A percentile compares a stretch with the other conserved stretches of the same genome.
These are phyloP conservation scores for Clavelina lepadiformis DNA, from an alignment of 23 tunicate genomes.

Conservation along the genomic window DNA sequence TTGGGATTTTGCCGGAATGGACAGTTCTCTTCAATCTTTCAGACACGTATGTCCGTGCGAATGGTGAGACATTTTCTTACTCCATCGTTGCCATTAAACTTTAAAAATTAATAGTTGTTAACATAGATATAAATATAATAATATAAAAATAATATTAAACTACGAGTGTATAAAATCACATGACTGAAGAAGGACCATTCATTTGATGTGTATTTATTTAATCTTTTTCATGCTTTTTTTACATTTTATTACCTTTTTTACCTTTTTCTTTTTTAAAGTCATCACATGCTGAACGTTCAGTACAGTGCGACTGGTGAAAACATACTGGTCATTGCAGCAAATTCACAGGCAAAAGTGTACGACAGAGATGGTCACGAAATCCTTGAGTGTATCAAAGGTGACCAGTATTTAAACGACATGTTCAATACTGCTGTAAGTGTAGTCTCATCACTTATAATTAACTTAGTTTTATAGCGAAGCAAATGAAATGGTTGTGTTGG, in stretches of 20 bases:
- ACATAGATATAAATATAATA: background rate
- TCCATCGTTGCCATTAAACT: background rate
- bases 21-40: constrained; percentile 75
- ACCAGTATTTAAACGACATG: constrained; percentile 91
- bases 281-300: constrained; percentile 71
- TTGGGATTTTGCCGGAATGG: constrained; percentile 99
- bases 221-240: too few species aligned
- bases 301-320: constrained; percentile 89
- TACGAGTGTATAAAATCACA: too few species aligned
- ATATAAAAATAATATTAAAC: background rate
- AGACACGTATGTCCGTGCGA: constrained; percentile 87
- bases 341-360: constrained; percentile 82
- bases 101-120: background rate
- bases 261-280: constrained; percentile 62
- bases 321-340: constrained; percentile 78
- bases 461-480: too few species aligned
- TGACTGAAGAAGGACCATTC: too few species aligned
- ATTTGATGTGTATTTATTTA: too few species aligned
- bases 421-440: constrained; percentile 67
- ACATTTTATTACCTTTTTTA: too few species aligned
- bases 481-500: too few species aligned
- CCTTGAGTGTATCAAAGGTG: constrained; percentile 91
- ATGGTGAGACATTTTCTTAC: constrained; percentile 22
- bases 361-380: constrained; percentile 94
- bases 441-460: too few species aligned